Evolutionary conservation across 2,888 invertebrate genomes (phyloP), one percentile per base, ranked within the genome.

Genomic region (Rutpela maculata): DNA sequence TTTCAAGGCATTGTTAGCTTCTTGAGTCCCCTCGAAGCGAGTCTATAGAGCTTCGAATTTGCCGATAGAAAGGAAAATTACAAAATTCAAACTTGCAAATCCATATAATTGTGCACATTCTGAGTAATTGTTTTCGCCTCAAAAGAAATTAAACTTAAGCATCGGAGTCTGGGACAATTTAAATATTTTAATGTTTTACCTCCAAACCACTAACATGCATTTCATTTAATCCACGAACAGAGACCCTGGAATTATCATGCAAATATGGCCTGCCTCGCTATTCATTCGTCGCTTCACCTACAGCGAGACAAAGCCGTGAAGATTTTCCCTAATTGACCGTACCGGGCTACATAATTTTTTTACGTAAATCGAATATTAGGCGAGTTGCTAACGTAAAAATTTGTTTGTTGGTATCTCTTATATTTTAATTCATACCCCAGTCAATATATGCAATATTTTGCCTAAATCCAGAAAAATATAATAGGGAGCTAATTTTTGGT

Each of bases 181-280:
- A 63, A 35, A 31, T 35, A n/a, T 35, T 35, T 31, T 35, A 31
- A 63, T 35, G 15, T 63, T 60, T 31, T 18, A n/a, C 35, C 35
- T 63, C 35, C 5, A 31, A 60, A 22, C 62, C 62, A 63, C 10
- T 35, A 35, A 35, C 62, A 31, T 18, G 26, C 31, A 63, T 31
- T 63, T 35, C 35, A 63, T 63, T 63, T 63, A 63, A 63, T n/a
- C 10, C 17, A 9, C 7, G n/a, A 17, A 17, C 35, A 10, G 11
- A 63, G 31, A 35, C 62, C 9, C 10, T 18, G 1, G 62, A 63
- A 63, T 63, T 63, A 63, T 63, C n/a, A 63, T 63, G 62, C 62
- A 63, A 63, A 63, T 63, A 17, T 10, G 60, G 26, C n/a, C 4
- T 59, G 60, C 31, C 15, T 31, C 10, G 22, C 60, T 26, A n/a